Percentiles rank a stretch among this genome's conserved stretches.
Evolutionary conservation across 2,888 invertebrate genomes (phyloP).

Genomic region (Rhaphigaster nebulosa): DNA sequence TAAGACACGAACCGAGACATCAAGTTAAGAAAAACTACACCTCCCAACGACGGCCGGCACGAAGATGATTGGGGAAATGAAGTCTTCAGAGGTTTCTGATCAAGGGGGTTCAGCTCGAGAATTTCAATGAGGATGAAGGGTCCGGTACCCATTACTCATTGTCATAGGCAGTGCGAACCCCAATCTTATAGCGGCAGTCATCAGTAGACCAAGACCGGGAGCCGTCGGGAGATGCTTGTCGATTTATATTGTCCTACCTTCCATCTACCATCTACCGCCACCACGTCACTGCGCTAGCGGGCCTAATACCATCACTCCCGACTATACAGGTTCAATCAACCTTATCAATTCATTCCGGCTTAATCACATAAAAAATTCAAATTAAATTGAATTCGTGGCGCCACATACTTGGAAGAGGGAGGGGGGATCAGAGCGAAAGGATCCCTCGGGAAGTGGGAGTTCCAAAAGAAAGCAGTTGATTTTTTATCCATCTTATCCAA

Average conservation of each 20-base stretch:
- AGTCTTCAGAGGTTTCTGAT: slow-evolving; percentile 51
- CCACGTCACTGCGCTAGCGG: neutral
- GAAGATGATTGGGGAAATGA: slow-evolving; percentile 47
- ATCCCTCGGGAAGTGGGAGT: neutral
- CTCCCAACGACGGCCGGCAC: neutral
- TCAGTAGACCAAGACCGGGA: slow-evolving; percentile 44
- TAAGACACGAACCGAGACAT: neutral
- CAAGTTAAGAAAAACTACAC: neutral
- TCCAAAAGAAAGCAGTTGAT: neutral
- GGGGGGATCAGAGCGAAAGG: neutral
- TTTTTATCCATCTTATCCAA: too few species aligned
- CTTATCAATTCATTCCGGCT: neutral
- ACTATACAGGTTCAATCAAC: neutral
- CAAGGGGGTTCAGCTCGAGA: slow-evolving; percentile 21
- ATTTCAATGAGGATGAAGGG: slow-evolving; percentile 51
- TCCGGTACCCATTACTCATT: slow-evolving; percentile 51
- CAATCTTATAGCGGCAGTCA: slow-evolving; percentile 41
- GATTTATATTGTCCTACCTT: slow-evolving; percentile 34
- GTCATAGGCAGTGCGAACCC: slow-evolving; percentile 53
- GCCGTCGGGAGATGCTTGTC: slow-evolving; percentile 27
- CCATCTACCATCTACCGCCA: slow-evolving; percentile 18
- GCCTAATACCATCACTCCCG: neutral
- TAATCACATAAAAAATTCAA: neutral
- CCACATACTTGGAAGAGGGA: neutral
- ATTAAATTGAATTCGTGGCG: neutral